Conservation (phyloP, 2,113 vertebrate species). For the Pavo muticus region DNA sequence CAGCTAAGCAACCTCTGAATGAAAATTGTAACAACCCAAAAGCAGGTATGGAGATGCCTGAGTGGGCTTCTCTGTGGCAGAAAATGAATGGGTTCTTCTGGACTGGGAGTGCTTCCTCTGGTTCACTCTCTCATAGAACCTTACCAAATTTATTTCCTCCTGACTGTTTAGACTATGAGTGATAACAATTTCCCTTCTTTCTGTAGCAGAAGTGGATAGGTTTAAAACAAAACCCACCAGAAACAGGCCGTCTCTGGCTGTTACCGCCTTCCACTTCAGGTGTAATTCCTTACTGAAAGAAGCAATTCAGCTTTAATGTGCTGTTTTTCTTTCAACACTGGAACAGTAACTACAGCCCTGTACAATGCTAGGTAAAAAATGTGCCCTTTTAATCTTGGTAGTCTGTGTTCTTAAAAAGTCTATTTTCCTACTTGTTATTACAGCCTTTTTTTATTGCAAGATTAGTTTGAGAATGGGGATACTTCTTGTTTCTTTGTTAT, state of each 20-base stretch:
- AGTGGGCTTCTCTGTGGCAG: background rate
- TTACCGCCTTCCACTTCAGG: background rate
- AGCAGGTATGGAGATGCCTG: background rate
- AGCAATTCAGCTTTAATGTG: background rate
- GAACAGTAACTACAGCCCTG: background rate
- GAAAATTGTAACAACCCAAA: background rate
- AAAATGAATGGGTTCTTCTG: background rate
- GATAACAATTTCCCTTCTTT: background rate
- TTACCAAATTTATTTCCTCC: background rate
- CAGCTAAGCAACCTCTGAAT: background rate
- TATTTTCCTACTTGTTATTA: background rate
- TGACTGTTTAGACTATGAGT: background rate
- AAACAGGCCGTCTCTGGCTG: background rate
- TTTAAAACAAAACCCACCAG: background rate
- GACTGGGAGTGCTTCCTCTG: background rate
- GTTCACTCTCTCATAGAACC: background rate
- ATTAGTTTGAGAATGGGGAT: background rate
- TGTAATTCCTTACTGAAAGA: background rate
- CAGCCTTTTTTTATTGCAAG: rapidly evolving
- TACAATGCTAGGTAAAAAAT: background rate
- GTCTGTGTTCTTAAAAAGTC: background rate
- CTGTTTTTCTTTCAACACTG: background rate
- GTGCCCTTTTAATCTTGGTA: background rate
- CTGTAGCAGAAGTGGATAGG: background rate
- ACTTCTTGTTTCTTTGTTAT: background rate